Evolutionary conservation across 35 echinoderm and acorn worm genomes (phyloP), one percentile per base, ranked within the genome.

Genomic region (Ophiothrix spiculata): DNA sequence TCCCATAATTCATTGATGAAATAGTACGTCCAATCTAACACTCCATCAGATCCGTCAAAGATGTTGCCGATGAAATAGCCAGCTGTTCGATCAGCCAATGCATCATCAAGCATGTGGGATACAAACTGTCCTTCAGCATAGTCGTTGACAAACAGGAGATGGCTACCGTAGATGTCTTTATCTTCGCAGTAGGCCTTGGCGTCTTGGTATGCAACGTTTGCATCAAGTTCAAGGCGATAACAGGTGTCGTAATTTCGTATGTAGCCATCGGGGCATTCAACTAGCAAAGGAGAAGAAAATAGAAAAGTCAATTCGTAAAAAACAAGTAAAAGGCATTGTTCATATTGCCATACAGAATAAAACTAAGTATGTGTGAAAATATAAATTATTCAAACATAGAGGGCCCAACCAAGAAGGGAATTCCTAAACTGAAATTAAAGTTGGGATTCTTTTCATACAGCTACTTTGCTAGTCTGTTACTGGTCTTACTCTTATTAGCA

Each of bases 251-350:
- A 91, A 23, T 73, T 75, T 33, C 83, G 86, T 73, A 95, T 35
- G 38, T 87, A 95, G 13, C 93, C 93, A 23, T 82, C 39, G 23
- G 93, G 93, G 73, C 93, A 95, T 25, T 95, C 93, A 37, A 95
- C 93, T 95, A 83, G 0, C 6, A 23, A 75, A 35, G 25, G 88
- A 54, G 75, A 36, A 41, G 3, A 40, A 35, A 64, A 41, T 13
- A 75, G 76, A 78, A 15, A 78, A 32, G 15, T 28, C 19, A 12
- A 78, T 32, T 19, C 31, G 2, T 33, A 33, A 0, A 78, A 19
- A 10, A 49, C 6, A 10, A 49, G 6, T 49, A 10, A 49, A 10
- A 49, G 19, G 6, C 42, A 49, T 6, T 6, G 6, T 49, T 49
- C 6, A 49, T 10, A 19, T 19, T 10, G 19, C 19, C 42, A 49